phyloP scores from a whole-genome alignment of 2,113 vertebrate species.

The Tapirus terrestris region DNA sequence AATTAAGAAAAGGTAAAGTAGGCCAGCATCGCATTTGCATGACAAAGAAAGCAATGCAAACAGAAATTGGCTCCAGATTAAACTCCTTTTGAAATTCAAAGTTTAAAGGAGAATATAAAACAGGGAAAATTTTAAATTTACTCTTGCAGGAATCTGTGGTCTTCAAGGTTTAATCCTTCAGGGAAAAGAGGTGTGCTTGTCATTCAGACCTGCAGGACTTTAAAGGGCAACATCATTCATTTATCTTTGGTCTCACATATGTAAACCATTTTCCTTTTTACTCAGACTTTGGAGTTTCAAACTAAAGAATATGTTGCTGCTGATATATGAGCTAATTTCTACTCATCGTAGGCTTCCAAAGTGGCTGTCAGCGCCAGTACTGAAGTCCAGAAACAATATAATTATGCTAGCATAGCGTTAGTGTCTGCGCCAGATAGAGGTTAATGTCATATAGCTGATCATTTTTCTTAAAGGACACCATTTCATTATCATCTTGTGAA shows the following conservation, averaged over 20 bases:
- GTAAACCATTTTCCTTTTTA: slow-evolving; percentile 3
- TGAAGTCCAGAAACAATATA: neutral
- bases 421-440: neutral
- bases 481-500: neutral
- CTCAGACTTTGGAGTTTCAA: slow-evolving; percentile 7
- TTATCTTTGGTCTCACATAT: neutral
- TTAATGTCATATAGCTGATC: neutral
- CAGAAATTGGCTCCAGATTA: slow-evolving; percentile 34
- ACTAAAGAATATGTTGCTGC: neutral
- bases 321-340: slow-evolving; percentile 8
- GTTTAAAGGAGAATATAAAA: slow-evolving; percentile 49
- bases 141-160: neutral
- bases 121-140: neutral
- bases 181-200: neutral
- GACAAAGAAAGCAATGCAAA: slow-evolving; percentile 52
- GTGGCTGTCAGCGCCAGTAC: neutral
- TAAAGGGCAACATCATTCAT: neutral
- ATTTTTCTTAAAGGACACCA: neutral
- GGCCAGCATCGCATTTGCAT: slow-evolving; percentile 24
- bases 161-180: neutral
- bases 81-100: slow-evolving; percentile 37
- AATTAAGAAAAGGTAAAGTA: slow-evolving; percentile 50
- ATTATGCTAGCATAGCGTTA: neutral
- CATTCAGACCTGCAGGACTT: neutral
- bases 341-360: neutral